Conservation (phyloP, 2,113 vertebrate genomes). For the Mormoops blainvillei region DNA sequence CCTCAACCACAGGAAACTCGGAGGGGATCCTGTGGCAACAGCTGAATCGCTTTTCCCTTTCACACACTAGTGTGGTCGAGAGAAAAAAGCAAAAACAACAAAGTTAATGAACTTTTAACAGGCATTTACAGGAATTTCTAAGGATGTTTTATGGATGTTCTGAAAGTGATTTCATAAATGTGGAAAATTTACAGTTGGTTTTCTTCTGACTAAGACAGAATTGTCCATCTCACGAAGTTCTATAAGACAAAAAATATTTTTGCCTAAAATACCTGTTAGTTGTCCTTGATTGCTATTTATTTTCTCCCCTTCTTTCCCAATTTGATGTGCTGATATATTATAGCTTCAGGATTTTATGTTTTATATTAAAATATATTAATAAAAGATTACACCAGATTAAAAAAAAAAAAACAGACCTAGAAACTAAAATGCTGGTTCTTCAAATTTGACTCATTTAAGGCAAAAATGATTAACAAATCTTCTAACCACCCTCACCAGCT, state of each 20-base stretch:
- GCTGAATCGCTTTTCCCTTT: neutral
- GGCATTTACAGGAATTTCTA: constrained; percentile 43
- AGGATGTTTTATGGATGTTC: constrained; percentile 15
- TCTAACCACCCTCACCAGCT: neutral
- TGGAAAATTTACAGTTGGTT: constrained; percentile 19
- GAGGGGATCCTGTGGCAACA: constrained; percentile 12
- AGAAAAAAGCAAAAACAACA: constrained; percentile 37
- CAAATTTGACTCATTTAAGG: neutral
- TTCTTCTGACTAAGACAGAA: constrained; percentile 37
- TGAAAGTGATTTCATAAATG: constrained; percentile 48
- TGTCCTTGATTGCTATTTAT: neutral
- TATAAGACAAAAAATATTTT: neutral
- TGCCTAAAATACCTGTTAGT: neutral
- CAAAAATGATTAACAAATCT: neutral
- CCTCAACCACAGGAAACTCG: constrained; percentile 29
- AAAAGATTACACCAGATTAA: neutral
- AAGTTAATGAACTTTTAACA: constrained; percentile 37
- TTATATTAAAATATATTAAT: neutral
- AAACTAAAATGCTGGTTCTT: neutral
- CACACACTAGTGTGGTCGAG: neutral
- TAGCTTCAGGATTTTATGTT: neutral
- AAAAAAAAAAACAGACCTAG: constrained; percentile 9
- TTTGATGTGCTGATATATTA: neutral
- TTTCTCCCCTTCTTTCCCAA: neutral
- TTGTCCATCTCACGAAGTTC: neutral